phyloP scores from a whole-genome alignment of 2,888 invertebrate genomes.

The Caradrina clavipalpis region DNA sequence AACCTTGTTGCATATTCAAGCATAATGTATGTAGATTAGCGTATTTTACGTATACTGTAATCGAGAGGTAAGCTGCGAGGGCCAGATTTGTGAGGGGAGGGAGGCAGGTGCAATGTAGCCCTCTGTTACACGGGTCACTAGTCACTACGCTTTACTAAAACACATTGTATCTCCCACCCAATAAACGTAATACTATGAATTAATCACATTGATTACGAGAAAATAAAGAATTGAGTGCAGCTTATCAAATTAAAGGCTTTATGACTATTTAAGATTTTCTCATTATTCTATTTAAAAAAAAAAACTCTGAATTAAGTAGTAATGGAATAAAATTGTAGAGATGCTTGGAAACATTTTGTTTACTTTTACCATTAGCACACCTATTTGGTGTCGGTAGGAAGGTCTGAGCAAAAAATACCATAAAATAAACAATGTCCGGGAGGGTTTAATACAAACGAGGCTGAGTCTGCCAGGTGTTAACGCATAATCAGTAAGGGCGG shows the following conservation, averaged over 20 bases:
- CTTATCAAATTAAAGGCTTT: neutral
- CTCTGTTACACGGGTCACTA: slow-evolving; percentile 83
- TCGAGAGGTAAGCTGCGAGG: slow-evolving; percentile 79
- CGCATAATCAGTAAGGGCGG: slow-evolving; percentile 44
- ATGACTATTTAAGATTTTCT: neutral
- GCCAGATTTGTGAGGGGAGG: slow-evolving; percentile 88
- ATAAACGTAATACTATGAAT: slow-evolving; percentile 51
- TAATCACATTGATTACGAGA: slow-evolving; percentile 42
- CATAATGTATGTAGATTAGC: slow-evolving; percentile 33
- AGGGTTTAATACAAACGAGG: slow-evolving; percentile 13
- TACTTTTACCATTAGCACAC: neutral
- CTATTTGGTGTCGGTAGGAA: neutral
- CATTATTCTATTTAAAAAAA: no score
- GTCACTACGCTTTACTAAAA: slow-evolving; percentile 62
- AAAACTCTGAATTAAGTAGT: no score
- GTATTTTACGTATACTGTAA: slow-evolving; percentile 70
- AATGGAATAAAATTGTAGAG: neutral
- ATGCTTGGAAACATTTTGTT: neutral
- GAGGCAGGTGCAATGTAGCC: slow-evolving; percentile 86
- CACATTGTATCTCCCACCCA: slow-evolving; percentile 65
- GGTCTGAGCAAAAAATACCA: neutral
- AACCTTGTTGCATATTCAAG: neutral
- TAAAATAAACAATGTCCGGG: neutral
- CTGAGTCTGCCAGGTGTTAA: slow-evolving; percentile 52
- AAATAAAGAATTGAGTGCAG: neutral